These are phyloP conservation scores for Caenorhabditis latens DNA, from an alignment of 1,140 invertebrate genomes.

Conservation along the genomic window DNA sequence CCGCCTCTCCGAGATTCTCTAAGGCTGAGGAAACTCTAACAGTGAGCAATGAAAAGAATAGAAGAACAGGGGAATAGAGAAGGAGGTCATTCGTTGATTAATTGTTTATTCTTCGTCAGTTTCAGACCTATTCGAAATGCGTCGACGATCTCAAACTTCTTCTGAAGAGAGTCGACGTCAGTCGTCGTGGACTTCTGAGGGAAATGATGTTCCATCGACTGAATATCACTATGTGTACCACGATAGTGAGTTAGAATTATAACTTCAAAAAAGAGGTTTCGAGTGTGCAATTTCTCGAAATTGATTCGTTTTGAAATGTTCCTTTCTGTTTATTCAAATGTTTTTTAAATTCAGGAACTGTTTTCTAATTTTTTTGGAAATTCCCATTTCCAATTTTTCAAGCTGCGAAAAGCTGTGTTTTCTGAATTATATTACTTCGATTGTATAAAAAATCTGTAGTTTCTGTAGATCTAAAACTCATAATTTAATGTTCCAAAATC, in stretches of 20 bases:
- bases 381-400: no score
- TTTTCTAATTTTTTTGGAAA: no score
- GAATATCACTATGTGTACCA: neutral
- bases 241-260: neutral
- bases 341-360: no score
- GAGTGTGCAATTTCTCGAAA: no score
- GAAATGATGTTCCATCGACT: neutral
- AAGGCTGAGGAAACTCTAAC: conserved; percentile 31
- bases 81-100: neutral
- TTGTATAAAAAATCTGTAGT: no score
- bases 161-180: neutral
- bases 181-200: neutral
- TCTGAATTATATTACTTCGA: no score
- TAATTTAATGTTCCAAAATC: no score
- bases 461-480: no score
- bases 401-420: no score
- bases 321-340: no score
- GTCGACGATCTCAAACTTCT: neutral
- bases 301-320: no score
- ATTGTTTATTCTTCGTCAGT: neutral
- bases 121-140: conserved; percentile 5
- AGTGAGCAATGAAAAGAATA: neutral
- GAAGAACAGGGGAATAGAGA: neutral
- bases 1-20: neutral
- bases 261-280: no score